Percentiles rank a stretch among this genome's conserved stretches.
These are phyloP conservation scores for Calyptomena viridis DNA, from an alignment of 2,113 vertebrate genomes.

Conservation along the genomic window DNA sequence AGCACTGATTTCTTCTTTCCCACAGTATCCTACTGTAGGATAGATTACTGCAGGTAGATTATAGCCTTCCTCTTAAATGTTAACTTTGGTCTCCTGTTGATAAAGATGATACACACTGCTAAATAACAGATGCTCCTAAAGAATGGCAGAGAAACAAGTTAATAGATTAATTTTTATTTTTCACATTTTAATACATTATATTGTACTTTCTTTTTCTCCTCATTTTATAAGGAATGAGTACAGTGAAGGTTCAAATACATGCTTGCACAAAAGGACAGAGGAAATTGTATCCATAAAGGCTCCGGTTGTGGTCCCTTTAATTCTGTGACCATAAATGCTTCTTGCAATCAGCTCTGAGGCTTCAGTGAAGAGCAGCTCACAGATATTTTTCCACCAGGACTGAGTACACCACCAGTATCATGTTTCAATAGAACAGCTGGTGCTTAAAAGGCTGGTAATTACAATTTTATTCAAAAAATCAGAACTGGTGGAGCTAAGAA, in stretches of 20 bases:
- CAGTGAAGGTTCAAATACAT: not conserved
- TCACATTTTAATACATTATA: not conserved
- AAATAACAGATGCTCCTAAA: not conserved
- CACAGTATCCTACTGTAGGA: not conserved
- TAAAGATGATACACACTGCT: not conserved
- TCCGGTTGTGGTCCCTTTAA: slow-evolving; percentile 41
- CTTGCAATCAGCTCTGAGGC: slow-evolving; percentile 47
- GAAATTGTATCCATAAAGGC: not conserved
- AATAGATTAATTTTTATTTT: not conserved
- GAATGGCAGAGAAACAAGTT: not conserved
- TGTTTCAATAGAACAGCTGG: slow-evolving; percentile 77
- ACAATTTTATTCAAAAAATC: slow-evolving; percentile 71
- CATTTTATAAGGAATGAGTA: not conserved
- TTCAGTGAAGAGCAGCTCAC: slow-evolving; percentile 46
- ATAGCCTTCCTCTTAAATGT: not conserved
- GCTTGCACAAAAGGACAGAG: not conserved
- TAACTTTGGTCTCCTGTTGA: not conserved
- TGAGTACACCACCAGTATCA: slow-evolving; percentile 61
- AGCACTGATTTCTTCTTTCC: not conserved
- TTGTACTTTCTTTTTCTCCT: not conserved
- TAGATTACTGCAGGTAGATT: too few relatives aligned
- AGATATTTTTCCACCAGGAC: slow-evolving; percentile 55
- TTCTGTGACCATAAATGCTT: slow-evolving; percentile 16
- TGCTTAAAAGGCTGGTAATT: slow-evolving; percentile 73
- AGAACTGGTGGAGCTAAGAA: slow-evolving; percentile 64